These are phyloP conservation scores for Aleiodes testaceus DNA, from an alignment of 2,888 invertebrate species.

Conservation along the genomic window DNA sequence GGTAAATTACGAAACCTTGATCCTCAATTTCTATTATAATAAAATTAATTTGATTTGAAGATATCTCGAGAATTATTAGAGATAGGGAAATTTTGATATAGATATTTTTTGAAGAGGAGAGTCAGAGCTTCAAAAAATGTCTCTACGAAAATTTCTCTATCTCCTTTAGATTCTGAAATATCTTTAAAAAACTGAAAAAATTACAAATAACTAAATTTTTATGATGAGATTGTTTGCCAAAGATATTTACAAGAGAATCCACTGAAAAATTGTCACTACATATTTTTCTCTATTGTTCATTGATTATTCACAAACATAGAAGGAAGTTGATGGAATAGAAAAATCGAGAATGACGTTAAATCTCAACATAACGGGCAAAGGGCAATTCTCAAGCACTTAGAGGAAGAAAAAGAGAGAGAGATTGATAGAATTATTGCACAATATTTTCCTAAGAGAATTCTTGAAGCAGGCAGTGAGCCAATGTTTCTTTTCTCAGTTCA, in stretches of 20 bases:
- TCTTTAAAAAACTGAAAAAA: no score
- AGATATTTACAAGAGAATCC: no score
- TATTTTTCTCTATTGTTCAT: conserved; percentile 25
- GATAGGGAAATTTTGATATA: no score
- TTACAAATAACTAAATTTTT: no score
- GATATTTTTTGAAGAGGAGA: no score
- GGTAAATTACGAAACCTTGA: conserved; percentile 10
- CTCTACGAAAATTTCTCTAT: no score
- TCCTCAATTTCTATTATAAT: neutral
- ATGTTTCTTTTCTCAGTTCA: conserved; percentile 44
- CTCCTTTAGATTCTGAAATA: no score
- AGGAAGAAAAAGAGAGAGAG: conserved; percentile 21
- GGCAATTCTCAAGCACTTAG: conserved; percentile 51
- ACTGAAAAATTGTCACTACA: conserved; percentile 2
- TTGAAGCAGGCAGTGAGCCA: conserved; percentile 52
- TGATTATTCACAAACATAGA: conserved; percentile 25
- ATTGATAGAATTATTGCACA: conserved; percentile 54
- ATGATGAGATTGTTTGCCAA: no score
- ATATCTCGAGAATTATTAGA: no score
- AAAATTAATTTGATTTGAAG: no score
- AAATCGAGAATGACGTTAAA: conserved; percentile 2
- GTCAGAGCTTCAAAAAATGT: no score
- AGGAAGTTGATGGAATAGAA: neutral
- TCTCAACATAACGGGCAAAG: conserved; percentile 60
- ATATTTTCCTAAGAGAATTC: conserved; percentile 43